These are phyloP conservation scores for Sceliomorpha sp. DNA, from an alignment of 2,888 invertebrate genomes.

Conservation along the genomic window DNA sequence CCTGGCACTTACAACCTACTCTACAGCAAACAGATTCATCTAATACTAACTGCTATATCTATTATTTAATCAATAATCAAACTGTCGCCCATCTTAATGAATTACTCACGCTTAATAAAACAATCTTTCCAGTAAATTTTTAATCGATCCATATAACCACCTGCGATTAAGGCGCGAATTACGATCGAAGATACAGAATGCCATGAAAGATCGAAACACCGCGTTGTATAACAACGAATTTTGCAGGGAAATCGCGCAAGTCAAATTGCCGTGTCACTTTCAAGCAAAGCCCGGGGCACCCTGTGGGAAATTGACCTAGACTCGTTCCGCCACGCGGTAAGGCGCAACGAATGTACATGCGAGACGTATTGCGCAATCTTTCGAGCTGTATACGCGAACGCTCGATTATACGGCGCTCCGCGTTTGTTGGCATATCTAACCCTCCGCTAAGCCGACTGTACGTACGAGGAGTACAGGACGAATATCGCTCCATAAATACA, in stretches of 20 bases:
- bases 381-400: constrained; percentile 34
- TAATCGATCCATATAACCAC: no score
- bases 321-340: constrained; percentile 26
- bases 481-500: background rate
- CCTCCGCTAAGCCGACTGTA: constrained; percentile 11
- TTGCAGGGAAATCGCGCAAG: constrained; percentile 45
- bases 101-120: no score
- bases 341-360: constrained; percentile 20
- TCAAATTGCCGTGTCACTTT: constrained; percentile 29
- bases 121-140: no score
- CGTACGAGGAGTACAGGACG: background rate
- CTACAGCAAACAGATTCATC: no score
- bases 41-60: no score
- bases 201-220: no score
- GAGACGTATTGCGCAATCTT: constrained; percentile 35
- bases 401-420: constrained; percentile 20
- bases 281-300: constrained; percentile 8
- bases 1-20: no score
- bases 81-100: no score
- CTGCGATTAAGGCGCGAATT: constrained; percentile 9
- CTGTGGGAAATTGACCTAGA: constrained; percentile 54
- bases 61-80: no score
- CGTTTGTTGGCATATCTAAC: constrained; percentile 10
- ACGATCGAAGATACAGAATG: constrained; percentile 17
- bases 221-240: constrained; percentile 28